phyloP scores from a whole-genome alignment of 1,140 invertebrate genomes.

The Grapholita molesta region DNA sequence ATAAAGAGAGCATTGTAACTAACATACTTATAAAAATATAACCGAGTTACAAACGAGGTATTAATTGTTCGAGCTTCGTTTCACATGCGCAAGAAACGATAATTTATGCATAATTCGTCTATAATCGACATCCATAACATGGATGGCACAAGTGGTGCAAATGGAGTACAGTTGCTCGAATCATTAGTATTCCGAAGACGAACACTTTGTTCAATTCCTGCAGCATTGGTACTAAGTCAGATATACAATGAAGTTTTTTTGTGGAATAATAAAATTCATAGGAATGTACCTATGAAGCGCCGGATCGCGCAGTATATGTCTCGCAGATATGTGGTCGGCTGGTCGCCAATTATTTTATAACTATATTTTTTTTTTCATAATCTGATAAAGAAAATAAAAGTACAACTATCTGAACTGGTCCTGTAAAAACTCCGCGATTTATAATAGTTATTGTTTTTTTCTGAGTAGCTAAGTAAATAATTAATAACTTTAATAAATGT shows the following conservation, averaged over 20 bases:
- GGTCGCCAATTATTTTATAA: neutral
- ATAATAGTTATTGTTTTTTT: too few species aligned
- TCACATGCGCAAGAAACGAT: neutral
- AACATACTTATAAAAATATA: neutral
- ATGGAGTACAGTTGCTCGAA: neutral
- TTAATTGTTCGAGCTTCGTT: neutral
- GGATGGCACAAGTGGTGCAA: neutral
- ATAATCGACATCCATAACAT: neutral
- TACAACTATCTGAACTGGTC: neutral
- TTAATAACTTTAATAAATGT: too few species aligned
- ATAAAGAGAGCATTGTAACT: neutral
- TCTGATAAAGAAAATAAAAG: too few species aligned
- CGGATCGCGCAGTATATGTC: neutral
- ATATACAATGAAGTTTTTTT: neutral
- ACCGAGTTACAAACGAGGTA: neutral
- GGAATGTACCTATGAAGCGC: neutral
- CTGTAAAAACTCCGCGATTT: neutral
- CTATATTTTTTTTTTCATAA: too few species aligned
- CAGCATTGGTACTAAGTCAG: neutral
- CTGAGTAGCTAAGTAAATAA: too few species aligned
- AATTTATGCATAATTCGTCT: neutral
- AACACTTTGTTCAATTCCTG: neutral
- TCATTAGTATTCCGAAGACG: neutral
- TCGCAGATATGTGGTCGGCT: neutral
- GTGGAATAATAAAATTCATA: neutral